phyloP scores from a whole-genome alignment of 1,140 invertebrate genomes.

The Euschistus heros region DNA sequence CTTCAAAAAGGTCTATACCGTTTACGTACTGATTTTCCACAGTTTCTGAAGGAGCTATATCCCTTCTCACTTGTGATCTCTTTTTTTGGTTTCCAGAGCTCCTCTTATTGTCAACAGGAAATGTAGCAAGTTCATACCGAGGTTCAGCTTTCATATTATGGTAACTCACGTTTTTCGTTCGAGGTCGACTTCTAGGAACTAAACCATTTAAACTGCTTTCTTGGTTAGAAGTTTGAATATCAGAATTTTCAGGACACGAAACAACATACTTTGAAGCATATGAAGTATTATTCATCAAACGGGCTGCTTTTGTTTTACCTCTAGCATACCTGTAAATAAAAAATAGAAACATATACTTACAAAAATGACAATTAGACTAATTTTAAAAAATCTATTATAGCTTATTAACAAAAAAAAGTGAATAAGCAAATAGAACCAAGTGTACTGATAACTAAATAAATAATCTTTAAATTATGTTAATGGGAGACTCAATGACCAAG shows the following conservation, averaged over 20 bases:
- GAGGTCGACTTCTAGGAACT: slow-evolving; percentile 42
- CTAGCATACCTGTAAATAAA: slow-evolving; percentile 36
- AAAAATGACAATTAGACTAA: no score
- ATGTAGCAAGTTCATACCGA: slow-evolving; percentile 38
- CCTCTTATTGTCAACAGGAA: slow-evolving; percentile 29
- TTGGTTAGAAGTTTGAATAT: slow-evolving; percentile 6
- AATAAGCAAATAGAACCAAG: no score
- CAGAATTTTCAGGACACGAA: slow-evolving; percentile 31
- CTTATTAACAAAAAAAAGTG: no score
- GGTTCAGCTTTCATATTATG: slow-evolving; percentile 42
- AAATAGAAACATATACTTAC: background rate
- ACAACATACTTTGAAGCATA: slow-evolving; percentile 27
- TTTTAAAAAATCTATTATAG: no score
- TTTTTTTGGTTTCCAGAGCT: slow-evolving; percentile 10
- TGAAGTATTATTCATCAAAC: slow-evolving; percentile 27
- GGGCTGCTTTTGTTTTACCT: slow-evolving; percentile 34
- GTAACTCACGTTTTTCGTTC: slow-evolving; percentile 52
- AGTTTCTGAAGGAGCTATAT: slow-evolving; percentile 16
- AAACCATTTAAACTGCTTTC: slow-evolving; percentile 27
- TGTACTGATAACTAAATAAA: no score
- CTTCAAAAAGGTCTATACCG: slow-evolving; percentile 20
- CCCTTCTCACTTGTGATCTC: slow-evolving; percentile 15
- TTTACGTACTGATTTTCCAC: slow-evolving; percentile 21
- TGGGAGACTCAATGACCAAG: no score
- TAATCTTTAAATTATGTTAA: no score